These are phyloP conservation scores for Megaleporinus macrocephalus DNA, from an alignment of 2,113 vertebrate species.

Conservation along the genomic window DNA sequence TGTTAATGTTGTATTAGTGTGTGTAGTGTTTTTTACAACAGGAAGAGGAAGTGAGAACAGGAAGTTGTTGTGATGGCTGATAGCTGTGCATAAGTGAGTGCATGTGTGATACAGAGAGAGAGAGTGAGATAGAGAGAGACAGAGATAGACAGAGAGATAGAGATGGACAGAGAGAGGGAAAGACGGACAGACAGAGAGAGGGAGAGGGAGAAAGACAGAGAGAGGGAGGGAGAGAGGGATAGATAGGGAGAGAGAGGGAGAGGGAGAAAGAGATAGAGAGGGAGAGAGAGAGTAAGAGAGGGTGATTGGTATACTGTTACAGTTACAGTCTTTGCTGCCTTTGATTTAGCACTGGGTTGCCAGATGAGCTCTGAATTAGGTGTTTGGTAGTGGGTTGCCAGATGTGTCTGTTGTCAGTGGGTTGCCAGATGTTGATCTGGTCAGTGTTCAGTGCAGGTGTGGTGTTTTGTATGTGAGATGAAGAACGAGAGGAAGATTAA, in stretches of 20 bases:
- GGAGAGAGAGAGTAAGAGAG: too few relatives aligned
- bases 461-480: not conserved
- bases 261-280: too few relatives aligned
- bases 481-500: too few relatives aligned
- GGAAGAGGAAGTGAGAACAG: constrained; percentile 45
- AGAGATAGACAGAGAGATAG: too few relatives aligned
- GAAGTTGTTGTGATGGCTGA: constrained; percentile 44
- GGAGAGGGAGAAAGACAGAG: too few relatives aligned
- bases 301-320: not conserved
- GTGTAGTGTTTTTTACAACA: constrained; percentile 1
- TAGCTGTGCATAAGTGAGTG: not conserved
- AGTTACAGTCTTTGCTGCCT: not conserved
- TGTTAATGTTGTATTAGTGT: not conserved
- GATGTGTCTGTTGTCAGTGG: not conserved
- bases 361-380: constrained; percentile 10
- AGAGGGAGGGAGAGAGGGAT: too few relatives aligned
- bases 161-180: too few relatives aligned
- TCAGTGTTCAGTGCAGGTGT: not conserved
- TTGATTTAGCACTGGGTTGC: constrained; percentile 23
- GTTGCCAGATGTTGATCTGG: not conserved
- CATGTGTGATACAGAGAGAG: not conserved
- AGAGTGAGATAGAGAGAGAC: not conserved
- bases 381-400: constrained; percentile 14
- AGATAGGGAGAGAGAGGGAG: too few relatives aligned
- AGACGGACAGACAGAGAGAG: too few relatives aligned